These are phyloP conservation scores for Brachypodius melanocephalos DNA, from an alignment of 2,113 vertebrate genomes.

Conservation along the genomic window DNA sequence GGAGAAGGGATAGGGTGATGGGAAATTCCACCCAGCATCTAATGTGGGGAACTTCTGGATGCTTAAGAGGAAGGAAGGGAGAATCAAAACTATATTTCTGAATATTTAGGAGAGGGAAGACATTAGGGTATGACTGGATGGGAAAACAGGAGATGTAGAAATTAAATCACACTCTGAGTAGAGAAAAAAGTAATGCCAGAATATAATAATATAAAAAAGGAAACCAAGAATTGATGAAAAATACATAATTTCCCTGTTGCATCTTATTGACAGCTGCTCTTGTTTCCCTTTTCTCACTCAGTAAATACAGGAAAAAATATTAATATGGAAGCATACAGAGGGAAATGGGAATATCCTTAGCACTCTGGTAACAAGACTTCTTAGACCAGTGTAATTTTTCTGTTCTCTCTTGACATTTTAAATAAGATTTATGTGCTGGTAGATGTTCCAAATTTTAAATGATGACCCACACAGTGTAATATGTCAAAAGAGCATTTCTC, in stretches of 20 bases:
- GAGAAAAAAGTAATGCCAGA: neutral
- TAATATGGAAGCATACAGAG: neutral
- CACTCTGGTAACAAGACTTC: slow-evolving; percentile 48
- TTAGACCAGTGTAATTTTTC: slow-evolving; percentile 54
- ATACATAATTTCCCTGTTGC: neutral
- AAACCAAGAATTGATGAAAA: neutral
- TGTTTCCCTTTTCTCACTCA: neutral
- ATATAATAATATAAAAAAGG: neutral
- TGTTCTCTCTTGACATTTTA: slow-evolving; percentile 67
- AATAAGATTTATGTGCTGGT: slow-evolving; percentile 70
- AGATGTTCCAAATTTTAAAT: slow-evolving; percentile 68
- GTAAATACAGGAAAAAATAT: neutral
- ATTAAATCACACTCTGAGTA: neutral
- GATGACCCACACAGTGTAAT: slow-evolving; percentile 62
- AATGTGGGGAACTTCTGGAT: neutral
- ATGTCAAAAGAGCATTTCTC: slow-evolving; percentile 66
- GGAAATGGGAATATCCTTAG: slow-evolving; percentile 33
- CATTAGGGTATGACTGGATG: neutral
- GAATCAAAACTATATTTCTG: neutral
- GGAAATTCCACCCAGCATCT: neutral
- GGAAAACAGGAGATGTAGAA: neutral
- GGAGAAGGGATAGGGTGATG: neutral
- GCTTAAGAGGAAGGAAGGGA: neutral
- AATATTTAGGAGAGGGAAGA: neutral
- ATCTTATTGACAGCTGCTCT: neutral